Evolutionary conservation across 2,113 vertebrate genomes (phyloP).

Genomic region (Poecile atricapillus): DNA sequence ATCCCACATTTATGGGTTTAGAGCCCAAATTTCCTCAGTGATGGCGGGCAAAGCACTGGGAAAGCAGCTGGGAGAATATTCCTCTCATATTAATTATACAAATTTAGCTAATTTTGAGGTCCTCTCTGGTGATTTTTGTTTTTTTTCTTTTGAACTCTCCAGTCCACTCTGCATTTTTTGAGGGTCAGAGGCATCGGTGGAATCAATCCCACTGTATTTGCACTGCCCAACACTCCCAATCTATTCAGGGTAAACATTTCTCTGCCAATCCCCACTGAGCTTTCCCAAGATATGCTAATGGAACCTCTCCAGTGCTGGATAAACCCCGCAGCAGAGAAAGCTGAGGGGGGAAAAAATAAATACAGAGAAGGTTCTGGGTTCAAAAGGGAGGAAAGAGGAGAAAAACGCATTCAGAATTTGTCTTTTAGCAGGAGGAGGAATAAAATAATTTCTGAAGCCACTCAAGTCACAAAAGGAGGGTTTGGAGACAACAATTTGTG

Average conservation of each 20-base stretch:
- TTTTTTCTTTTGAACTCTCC: background rate
- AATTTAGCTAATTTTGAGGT: background rate
- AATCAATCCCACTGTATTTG: slow-evolving; percentile 44
- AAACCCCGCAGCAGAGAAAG: background rate
- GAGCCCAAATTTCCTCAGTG: background rate
- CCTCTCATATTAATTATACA: background rate
- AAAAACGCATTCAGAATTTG: background rate
- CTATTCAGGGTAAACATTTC: slow-evolving; percentile 52
- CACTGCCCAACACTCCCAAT: slow-evolving; percentile 5
- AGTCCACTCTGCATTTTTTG: background rate
- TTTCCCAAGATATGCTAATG: slow-evolving; percentile 4
- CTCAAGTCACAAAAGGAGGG: background rate
- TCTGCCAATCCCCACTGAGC: slow-evolving; percentile 2
- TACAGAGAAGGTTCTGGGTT: background rate
- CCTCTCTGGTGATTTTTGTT: background rate
- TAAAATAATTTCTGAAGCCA: background rate
- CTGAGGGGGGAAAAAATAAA: background rate
- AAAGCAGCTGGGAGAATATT: background rate
- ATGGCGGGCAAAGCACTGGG: background rate
- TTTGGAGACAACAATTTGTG: background rate
- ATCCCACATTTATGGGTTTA: background rate
- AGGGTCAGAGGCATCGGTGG: background rate
- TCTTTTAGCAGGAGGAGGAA: background rate
- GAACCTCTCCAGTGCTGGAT: background rate
- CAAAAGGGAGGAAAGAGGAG: background rate